These are phyloP conservation scores for Asteroscopus sphinx DNA, from an alignment of 2,888 invertebrate genomes.

Conservation along the genomic window DNA sequence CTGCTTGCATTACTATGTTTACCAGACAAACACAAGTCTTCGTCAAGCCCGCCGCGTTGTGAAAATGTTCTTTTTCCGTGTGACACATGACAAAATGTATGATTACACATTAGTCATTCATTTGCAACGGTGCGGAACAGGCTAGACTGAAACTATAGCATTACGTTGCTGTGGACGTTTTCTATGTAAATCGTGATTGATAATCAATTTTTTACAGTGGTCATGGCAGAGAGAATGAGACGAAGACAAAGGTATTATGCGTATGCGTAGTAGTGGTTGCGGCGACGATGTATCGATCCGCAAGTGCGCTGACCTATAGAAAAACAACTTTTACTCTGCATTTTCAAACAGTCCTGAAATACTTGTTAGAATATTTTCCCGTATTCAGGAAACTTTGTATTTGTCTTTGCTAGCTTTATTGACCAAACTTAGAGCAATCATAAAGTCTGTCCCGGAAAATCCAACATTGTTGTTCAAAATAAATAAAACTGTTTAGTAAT, in stretches of 20 bases:
- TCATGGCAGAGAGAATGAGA: slow-evolving; percentile 54
- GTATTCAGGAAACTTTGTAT: not conserved
- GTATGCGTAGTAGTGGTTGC: slow-evolving; percentile 46
- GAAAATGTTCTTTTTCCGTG: slow-evolving; percentile 59
- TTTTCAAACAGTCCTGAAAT: slow-evolving; percentile 17
- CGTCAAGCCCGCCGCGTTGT: slow-evolving; percentile 65
- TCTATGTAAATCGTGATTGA: slow-evolving; percentile 33
- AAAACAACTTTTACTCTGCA: slow-evolving; percentile 28
- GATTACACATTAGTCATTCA: slow-evolving; percentile 62
- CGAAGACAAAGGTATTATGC: slow-evolving; percentile 47
- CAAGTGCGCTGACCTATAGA: slow-evolving; percentile 62
- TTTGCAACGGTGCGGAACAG: slow-evolving; percentile 32
- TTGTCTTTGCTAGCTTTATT: no score
- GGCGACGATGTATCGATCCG: slow-evolving; percentile 64
- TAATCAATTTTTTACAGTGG: slow-evolving; percentile 61
- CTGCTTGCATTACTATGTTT: slow-evolving; percentile 62
- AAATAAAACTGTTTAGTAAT: no score
- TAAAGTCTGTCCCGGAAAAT: no score
- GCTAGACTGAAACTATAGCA: slow-evolving; percentile 26
- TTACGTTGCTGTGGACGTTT: slow-evolving; percentile 22
- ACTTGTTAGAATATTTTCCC: not conserved
- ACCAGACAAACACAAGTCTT: slow-evolving; percentile 54
- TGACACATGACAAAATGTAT: slow-evolving; percentile 64
- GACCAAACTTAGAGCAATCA: no score
- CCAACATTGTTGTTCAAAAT: no score